These are phyloP conservation scores for Polypterus bichir DNA, from an alignment of 2,113 vertebrate species.

Conservation along the genomic window DNA sequence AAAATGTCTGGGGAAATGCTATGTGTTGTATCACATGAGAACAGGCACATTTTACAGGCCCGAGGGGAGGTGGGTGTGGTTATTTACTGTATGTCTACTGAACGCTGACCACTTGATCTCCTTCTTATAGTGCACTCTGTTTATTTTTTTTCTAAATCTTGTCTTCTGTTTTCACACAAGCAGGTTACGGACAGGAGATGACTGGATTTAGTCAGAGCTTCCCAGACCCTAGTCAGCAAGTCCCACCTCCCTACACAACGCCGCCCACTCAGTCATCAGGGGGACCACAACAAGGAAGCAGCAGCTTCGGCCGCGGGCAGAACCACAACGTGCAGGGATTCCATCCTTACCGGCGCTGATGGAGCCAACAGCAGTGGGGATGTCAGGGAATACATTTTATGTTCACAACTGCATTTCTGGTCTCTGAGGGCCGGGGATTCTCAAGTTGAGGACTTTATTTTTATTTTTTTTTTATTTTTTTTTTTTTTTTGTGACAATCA, in stretches of 20 bases:
- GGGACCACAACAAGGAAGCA: constrained; percentile 67
- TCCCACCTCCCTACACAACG: constrained; percentile 68
- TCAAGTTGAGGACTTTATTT: constrained; percentile 49
- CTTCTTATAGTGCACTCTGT: too few species aligned
- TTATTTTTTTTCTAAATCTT: too few species aligned
- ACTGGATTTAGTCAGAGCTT: constrained; percentile 88
- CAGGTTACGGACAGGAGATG: constrained; percentile 96
- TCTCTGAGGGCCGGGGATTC: constrained; percentile 40
- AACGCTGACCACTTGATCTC: too few species aligned
- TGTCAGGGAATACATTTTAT: constrained; percentile 63
- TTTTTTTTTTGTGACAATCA: constrained; percentile 59
- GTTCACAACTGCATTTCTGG: constrained; percentile 49
- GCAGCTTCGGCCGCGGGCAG: constrained; percentile 82
- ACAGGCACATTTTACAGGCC: too few species aligned
- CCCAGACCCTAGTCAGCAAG: constrained; percentile 83
- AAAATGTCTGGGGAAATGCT: too few species aligned
- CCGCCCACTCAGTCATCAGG: constrained; percentile 73
- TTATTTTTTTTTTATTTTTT: constrained; percentile 26
- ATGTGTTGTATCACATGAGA: too few species aligned
- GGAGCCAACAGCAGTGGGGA: constrained; percentile 23
- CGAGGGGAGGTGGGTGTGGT: too few species aligned
- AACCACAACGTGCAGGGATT: constrained; percentile 98
- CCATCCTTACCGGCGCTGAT: constrained; percentile 94
- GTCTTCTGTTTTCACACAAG: constrained; percentile 11
- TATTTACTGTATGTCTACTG: too few species aligned